Evolutionary conservation across 1,140 invertebrate species (phyloP), one percentile per base, ranked within the genome.

Genomic region (Planococcus citri): DNA sequence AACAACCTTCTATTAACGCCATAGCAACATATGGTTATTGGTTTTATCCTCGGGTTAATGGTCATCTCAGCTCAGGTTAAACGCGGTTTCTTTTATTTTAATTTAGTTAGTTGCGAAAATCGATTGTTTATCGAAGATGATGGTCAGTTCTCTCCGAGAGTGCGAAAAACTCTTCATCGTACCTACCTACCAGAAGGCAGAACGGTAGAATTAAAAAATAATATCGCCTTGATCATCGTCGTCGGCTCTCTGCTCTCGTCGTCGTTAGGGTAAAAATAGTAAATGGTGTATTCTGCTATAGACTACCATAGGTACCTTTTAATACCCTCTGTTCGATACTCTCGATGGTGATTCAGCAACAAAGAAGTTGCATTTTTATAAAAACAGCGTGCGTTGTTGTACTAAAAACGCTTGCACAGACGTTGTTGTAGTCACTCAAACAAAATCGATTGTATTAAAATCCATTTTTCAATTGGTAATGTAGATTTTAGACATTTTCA

Each of bases 391-490:
- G 41, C 17, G 29, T 51, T 51, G 41, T 9, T 51, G 41, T 51
- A 51, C n/a, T 17, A 51, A 51, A 4, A 9, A 3, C 3, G 41
- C 41, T 12, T 33, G 12, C 12, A 12, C 12, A 33, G 3, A 12
- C 12, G 12, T 33, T 33, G 29, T 33, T 33, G 12, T 33, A 33
- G 4, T 51, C 41, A 51, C 41, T 51, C 41, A 20, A 51, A 51
- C 41, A 20, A 51, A 51, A 51, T 51, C 41, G 17, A 51, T 51
- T 51, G 41, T 51, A 51, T 51, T 37, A 20, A 51, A 51, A 51
- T 51, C 41, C 41, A 51, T 51, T 51, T 51, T 51, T 51, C 41
- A 51, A 51, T n/a, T n/a, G 12, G 41, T 51, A 51, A 51, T 51
- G 41, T 51, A 51, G 2, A 51, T 51, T 51, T 51, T 51, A 17